phyloP scores from a whole-genome alignment of 2,797 vertebrate genomes.

The Hoplostethus atlanticus region DNA sequence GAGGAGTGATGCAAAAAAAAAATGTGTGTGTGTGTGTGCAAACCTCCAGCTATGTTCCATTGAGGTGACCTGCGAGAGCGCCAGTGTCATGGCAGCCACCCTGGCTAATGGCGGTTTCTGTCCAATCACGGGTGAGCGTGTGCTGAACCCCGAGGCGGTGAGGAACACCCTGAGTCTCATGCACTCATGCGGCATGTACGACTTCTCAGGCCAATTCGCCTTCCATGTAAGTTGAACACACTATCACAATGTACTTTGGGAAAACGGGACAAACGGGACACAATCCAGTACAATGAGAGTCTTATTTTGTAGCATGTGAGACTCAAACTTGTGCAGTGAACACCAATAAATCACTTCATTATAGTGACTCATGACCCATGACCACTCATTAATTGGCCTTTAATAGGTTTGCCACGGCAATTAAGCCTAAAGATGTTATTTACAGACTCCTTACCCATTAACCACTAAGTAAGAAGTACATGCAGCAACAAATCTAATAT shows the following conservation, averaged over 20 bases:
- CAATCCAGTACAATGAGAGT: too few relatives aligned
- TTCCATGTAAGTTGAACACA: slow-evolving; percentile 85
- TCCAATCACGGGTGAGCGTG: slow-evolving; percentile 91
- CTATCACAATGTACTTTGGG: neutral
- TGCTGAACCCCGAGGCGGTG: slow-evolving; percentile 90
- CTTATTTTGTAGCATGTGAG: too few relatives aligned
- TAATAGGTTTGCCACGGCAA: too few relatives aligned
- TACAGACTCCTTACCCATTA: too few relatives aligned
- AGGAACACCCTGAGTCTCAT: slow-evolving; percentile 91
- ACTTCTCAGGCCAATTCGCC: slow-evolving; percentile 93
- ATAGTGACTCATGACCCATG: too few relatives aligned
- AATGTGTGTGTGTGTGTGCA: neutral
- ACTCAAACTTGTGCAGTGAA: too few relatives aligned
- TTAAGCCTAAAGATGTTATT: too few relatives aligned
- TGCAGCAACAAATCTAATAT: too few relatives aligned
- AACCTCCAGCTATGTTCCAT: slow-evolving; percentile 88
- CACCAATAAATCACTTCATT: too few relatives aligned
- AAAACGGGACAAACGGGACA: too few relatives aligned
- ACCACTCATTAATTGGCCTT: too few relatives aligned
- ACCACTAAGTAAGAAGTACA: too few relatives aligned
- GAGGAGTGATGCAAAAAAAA: neutral
- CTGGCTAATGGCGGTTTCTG: slow-evolving; percentile 93
- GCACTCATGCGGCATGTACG: slow-evolving; percentile 95
- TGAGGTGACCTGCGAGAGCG: slow-evolving; percentile 92
- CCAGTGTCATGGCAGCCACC: slow-evolving; percentile 93